These are phyloP conservation scores for Penelope pileata DNA, from an alignment of 2,113 vertebrate species.

Conservation along the genomic window DNA sequence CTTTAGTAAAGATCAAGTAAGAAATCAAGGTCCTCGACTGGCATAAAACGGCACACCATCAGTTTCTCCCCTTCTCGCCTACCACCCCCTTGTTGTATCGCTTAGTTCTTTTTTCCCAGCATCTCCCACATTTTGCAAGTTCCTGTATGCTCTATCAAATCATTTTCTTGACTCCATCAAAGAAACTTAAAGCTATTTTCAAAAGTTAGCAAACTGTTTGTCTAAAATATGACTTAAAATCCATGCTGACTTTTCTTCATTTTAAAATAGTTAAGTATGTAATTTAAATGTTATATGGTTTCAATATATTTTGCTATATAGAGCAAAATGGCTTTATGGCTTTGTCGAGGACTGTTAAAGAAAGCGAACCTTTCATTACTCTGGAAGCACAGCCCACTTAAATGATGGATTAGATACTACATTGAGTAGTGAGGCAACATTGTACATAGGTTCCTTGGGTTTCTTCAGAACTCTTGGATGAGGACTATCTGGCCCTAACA, in stretches of 20 bases:
- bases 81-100: not conserved
- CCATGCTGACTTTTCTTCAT: not conserved
- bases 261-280: not conserved
- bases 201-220: not conserved
- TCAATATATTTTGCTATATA: not conserved
- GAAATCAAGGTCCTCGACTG: not conserved
- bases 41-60: not conserved
- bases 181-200: not conserved
- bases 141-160: not conserved
- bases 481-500: not conserved
- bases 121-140: not conserved
- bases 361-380: not conserved
- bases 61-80: not conserved
- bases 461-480: not conserved
- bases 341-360: not conserved
- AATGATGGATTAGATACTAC: not conserved
- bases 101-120: not conserved
- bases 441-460: not conserved
- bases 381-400: not conserved
- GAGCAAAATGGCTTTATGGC: not conserved
- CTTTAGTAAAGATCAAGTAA: not conserved
- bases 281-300: not conserved
- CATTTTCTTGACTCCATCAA: not conserved
- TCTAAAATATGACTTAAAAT: not conserved
- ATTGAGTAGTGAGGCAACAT: not conserved